Base-by-base conservation (phyloP, 1,140 invertebrate species). In the Drosophila varians region DNA sequence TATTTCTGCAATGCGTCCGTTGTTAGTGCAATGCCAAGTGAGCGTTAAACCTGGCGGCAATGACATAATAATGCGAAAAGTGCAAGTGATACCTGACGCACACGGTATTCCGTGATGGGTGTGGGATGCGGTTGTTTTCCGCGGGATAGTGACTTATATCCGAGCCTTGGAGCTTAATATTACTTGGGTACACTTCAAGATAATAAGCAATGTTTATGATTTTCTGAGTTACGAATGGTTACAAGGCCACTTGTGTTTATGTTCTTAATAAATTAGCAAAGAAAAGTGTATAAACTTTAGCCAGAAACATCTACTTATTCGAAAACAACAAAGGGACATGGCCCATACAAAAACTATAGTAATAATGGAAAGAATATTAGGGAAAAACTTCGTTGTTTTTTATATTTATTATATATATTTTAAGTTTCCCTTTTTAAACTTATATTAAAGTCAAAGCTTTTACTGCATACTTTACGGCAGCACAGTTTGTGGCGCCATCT, bases 11-110 rank as follows among this genome's bases (percentile, higher is more conserved):
- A 47, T 60, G 64, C 26, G 25, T 52, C 56, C 43, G 43, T 66
- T 73, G 47, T 31, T 43, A 19, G 19, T 51, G 46, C 36, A 40
- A 36, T 57, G 77, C 28, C 54, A 65, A 46, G 56, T 48, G 58
- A 77, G 78, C 78, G 74, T 83, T 74, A 74, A 77, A 77, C 51
- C 48, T 58, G 52, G 47, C 56, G 56, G 70, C 58, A 77, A 73
- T 74, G 77, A 83, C 64, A 78, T 84, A 71, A 83, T 57, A 52
- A 21, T 55, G 58, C 42, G 48, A 73, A 69, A 69, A 78, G 58
- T 69, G 75, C 75, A 79, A 79, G 54, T 55, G 45, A 60, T 64
- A 72, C 16, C 18, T 19, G 16, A 36, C 34, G 34, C 34, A 34
- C 46, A 14, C 4, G 9, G 28, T 31, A n/a, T 11, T 4, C 3